phyloP scores from a whole-genome alignment of 2,797 vertebrate species.

The Cheirogaleus major region DNA sequence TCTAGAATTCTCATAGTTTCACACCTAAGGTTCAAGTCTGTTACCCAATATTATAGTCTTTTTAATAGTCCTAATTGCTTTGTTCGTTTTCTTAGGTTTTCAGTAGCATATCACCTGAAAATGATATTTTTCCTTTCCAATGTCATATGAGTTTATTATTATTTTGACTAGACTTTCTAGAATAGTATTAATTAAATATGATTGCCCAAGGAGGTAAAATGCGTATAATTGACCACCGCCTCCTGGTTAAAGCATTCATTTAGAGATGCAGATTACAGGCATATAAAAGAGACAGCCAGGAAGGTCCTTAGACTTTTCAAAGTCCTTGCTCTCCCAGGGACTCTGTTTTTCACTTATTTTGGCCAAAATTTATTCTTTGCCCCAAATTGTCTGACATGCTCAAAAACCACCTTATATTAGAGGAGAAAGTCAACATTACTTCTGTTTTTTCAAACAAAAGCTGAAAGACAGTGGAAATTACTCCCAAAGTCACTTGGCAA shows the following conservation, averaged over 20 bases:
- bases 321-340: neutral
- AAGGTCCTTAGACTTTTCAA: neutral
- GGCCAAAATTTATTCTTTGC: neutral
- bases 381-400: neutral
- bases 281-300: neutral
- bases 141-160: slow-evolving; percentile 1
- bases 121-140: neutral
- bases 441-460: neutral
- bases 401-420: neutral
- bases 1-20: too few relatives aligned
- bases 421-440: neutral
- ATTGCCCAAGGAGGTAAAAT: neutral
- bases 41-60: neutral
- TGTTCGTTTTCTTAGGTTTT: slow-evolving; percentile 31
- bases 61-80: slow-evolving; percentile 37
- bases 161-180: slow-evolving; percentile 33
- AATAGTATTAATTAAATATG: slow-evolving; percentile 8
- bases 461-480: neutral
- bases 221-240: neutral
- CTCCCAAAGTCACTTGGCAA: neutral
- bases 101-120: neutral
- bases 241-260: slow-evolving; percentile 27
- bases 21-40: too few relatives aligned
- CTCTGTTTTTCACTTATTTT: neutral
- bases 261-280: neutral